Percentiles rank a stretch among this genome's conserved stretches.
Conservation (phyloP, 2,113 vertebrate species). For the Heptranchias perlo region DNA sequence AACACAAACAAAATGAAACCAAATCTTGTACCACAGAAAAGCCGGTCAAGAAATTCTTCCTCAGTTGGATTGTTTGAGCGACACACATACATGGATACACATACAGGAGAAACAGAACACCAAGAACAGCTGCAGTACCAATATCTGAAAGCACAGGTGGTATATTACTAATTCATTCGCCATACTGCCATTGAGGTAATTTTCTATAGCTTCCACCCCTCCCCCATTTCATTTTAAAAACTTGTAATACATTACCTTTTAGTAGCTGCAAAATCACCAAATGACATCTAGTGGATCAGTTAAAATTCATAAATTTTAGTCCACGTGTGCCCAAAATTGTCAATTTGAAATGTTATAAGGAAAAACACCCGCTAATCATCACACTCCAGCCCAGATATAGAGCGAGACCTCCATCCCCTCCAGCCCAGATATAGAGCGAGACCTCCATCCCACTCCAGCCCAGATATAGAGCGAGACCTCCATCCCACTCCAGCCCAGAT, state of each 20-base stretch:
- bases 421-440: no score
- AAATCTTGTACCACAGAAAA: slow-evolving; percentile 34
- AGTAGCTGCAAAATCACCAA: neutral
- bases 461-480: no score
- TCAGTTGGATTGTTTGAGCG: slow-evolving; percentile 22
- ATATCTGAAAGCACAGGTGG: neutral
- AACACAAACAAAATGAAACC: slow-evolving; percentile 44
- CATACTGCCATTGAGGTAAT: neutral
- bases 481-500: no score
- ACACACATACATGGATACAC: slow-evolving; percentile 38
- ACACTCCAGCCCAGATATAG: neutral
- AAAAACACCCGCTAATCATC: neutral
- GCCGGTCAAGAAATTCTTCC: slow-evolving; percentile 12
- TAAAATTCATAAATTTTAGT: neutral
- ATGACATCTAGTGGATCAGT: neutral
- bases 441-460: no score
- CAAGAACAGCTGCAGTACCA: neutral
- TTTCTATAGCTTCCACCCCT: neutral
- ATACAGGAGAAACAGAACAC: slow-evolving; percentile 17
- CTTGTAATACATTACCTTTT: neutral
- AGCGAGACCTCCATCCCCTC: no score
- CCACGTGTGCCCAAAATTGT: neutral
- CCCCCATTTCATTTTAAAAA: neutral
- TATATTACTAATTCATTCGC: neutral
- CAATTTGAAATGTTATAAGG: neutral